phyloP scores from a whole-genome alignment of 2,888 invertebrate genomes.

The Deilephila porcellus region DNA sequence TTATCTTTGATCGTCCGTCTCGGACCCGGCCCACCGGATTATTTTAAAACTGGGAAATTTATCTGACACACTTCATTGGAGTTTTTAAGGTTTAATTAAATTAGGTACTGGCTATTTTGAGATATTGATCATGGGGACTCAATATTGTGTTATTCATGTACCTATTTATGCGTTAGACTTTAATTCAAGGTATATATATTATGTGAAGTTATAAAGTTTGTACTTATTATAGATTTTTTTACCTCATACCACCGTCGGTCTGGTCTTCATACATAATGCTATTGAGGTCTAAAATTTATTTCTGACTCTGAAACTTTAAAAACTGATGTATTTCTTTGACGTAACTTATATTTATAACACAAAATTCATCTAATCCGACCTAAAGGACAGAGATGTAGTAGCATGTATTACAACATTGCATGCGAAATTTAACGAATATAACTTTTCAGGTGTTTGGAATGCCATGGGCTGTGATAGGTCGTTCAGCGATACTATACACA shows the following conservation, averaged over 20 bases:
- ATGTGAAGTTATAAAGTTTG: no score
- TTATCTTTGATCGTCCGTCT: constrained; percentile 6
- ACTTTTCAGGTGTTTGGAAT: constrained; percentile 74
- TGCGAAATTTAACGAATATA: background rate
- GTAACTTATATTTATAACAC: no score
- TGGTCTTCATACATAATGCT: no score
- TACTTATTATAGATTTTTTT: no score
- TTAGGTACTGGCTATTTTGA: background rate
- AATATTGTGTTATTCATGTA: background rate
- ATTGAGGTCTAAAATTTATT: no score
- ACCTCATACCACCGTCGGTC: no score
- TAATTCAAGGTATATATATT: background rate
- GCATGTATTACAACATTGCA: no score
- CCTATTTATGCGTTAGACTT: background rate
- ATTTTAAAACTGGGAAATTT: background rate
- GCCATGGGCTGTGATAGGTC: constrained; percentile 85
- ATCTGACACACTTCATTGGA: background rate
- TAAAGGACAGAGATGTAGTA: no score
- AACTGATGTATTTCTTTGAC: no score
- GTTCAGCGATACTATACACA: constrained; percentile 86
- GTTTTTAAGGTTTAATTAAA: constrained; percentile 1
- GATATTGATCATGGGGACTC: background rate
- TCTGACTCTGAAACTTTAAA: no score
- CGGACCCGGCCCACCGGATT: background rate
- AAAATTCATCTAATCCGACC: no score